Conservation (phyloP, 2,888 invertebrate genomes). For the Thumatha senex region DNA sequence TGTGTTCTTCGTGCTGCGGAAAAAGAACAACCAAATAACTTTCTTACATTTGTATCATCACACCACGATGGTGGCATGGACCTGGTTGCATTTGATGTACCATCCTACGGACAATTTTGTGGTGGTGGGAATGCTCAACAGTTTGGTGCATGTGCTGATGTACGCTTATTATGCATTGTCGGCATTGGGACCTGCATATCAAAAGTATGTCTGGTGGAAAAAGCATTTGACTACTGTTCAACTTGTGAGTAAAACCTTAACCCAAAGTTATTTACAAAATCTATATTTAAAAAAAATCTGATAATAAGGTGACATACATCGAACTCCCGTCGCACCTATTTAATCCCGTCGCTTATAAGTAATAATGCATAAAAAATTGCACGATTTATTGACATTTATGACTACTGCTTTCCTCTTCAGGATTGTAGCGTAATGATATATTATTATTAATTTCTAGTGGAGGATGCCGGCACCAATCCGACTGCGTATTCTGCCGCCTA, state of each 20-base stretch:
- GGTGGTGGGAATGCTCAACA: constrained; percentile 88
- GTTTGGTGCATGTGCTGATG: constrained; percentile 92
- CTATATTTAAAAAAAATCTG: too few species aligned
- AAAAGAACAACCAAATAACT: constrained; percentile 89
- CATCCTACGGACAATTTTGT: constrained; percentile 91
- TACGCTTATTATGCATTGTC: constrained; percentile 91
- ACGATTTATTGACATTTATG: too few species aligned
- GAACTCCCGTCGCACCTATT: too few species aligned
- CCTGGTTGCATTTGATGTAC: constrained; percentile 90
- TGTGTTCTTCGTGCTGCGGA: constrained; percentile 94
- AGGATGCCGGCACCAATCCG: too few species aligned
- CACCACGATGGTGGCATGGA: constrained; percentile 88
- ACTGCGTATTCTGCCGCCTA: too few species aligned
- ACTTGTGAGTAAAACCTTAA: constrained; percentile 79
- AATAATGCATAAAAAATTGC: too few species aligned
- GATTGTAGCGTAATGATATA: too few species aligned
- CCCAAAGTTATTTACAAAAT: neutral
- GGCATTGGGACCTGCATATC: constrained; percentile 88
- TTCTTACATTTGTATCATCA: constrained; percentile 96
- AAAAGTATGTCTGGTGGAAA: constrained; percentile 94
- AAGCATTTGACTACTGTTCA: constrained; percentile 92
- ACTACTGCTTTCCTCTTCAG: too few species aligned
- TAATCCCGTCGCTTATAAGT: too few species aligned
- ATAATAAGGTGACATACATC: too few species aligned
- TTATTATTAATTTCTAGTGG: too few species aligned